phyloP scores from a whole-genome alignment of 2,888 invertebrate genomes.

The Plebejus anna region DNA sequence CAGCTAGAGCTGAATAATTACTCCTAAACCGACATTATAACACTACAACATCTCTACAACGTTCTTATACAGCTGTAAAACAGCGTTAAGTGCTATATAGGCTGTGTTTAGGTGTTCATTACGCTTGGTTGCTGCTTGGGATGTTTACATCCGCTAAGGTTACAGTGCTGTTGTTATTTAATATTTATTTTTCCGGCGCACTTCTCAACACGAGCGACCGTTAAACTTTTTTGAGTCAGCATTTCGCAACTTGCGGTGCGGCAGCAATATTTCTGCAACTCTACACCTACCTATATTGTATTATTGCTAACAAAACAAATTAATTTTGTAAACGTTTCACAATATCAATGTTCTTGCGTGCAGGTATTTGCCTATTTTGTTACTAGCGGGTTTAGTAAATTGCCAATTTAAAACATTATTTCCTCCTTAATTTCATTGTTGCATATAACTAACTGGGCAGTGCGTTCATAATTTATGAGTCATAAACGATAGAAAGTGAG shows the following conservation, averaged over 20 bases:
- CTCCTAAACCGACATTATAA: too few relatives aligned
- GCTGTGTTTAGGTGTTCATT: too few relatives aligned
- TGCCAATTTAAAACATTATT: background rate
- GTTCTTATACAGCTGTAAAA: too few relatives aligned
- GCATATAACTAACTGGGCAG: background rate
- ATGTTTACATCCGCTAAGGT: background rate
- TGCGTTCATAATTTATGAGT: background rate
- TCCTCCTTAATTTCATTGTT: background rate
- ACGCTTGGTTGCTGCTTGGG: too few relatives aligned
- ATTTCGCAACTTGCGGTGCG: background rate
- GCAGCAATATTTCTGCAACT: background rate
- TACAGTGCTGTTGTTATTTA: background rate
- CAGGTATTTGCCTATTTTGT: background rate
- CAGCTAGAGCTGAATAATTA: too few relatives aligned
- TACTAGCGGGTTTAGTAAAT: background rate
- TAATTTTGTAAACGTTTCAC: constrained; percentile 8
- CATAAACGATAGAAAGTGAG: background rate
- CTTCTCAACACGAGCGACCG: background rate
- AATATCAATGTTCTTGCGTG: constrained; percentile 17
- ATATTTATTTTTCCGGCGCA: background rate
- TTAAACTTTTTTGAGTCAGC: background rate
- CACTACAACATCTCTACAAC: too few relatives aligned
- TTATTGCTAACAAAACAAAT: constrained; percentile 15
- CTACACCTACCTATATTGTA: background rate
- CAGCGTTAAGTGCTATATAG: too few relatives aligned